Evolutionary conservation across 2,797 vertebrate genomes (phyloP), one percentile per base, ranked within the genome.

Genomic region (Emydoidea blandingii): DNA sequence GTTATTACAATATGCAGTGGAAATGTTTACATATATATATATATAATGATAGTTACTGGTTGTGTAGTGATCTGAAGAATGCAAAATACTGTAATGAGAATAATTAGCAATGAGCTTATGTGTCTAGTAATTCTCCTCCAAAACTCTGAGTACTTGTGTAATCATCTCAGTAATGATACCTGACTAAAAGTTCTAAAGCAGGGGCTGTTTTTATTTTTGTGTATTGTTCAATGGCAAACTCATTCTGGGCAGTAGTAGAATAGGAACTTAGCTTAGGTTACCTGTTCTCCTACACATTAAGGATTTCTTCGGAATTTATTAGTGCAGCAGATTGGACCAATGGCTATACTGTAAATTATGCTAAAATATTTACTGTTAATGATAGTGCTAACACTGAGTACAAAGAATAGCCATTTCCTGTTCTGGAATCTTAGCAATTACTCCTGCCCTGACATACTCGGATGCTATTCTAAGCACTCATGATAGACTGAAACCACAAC

Each of bases 401-500:
- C 91, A 79, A 81, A 93, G 88, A 85, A 16, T 68, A 62, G n/a
- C 29, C 91, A 72, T 14, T 1, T 49, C 81, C 94, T 74, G 29
- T 80, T 93, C n/a, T 91, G 27, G 86, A 79, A 44, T 52, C 90
- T 56, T 0, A 94, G 79, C 82, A 95, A 79, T 50, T 62, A 82
- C 44, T 6, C 56, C 25, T 57, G 27, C 50, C 93, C 87, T 68
- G 34, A 83, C 85, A 56, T 74, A 47, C 91, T 81, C n/a, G 76
- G n/a, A 68, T 4, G 80, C 50, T 21, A 62, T 29, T 34, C 81
- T 88, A 87, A 74, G 81, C 14, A 50, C 85, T 94, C 53, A 83
- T 82, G 56, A 86, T 85, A 80, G 95, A 94, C 96, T 87, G 94
- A 95, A 83, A 47, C 86, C 80, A 15, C 57, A 93, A 89, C 65